These are phyloP conservation scores for Atrichornis clamosus DNA, from an alignment of 2,113 vertebrate species.

Conservation along the genomic window DNA sequence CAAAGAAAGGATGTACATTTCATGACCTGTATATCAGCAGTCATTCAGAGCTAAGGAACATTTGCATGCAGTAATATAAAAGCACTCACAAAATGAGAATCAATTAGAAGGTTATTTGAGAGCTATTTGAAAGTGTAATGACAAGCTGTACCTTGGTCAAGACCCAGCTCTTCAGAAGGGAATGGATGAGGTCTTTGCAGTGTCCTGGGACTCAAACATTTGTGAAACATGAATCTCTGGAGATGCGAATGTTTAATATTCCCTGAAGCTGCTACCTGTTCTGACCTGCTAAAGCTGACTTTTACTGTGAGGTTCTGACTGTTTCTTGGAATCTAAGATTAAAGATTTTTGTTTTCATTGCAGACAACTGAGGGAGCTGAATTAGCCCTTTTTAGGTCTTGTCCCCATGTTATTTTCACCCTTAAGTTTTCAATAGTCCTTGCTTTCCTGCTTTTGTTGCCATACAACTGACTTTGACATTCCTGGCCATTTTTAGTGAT, in stretches of 20 bases:
- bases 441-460: not conserved
- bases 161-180: not conserved
- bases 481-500: not conserved
- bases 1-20: not conserved
- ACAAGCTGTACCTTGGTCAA: not conserved
- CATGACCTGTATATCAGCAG: not conserved
- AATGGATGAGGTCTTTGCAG: not conserved
- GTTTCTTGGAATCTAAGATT: not conserved
- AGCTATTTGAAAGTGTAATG: not conserved
- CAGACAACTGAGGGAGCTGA: not conserved
- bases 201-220: not conserved
- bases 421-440: not conserved
- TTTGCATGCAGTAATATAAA: not conserved
- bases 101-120: not conserved
- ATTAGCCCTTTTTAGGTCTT: not conserved
- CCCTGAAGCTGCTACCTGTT: not conserved
- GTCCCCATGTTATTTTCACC: not conserved
- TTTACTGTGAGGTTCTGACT: not conserved
- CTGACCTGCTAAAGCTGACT: not conserved
- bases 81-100: not conserved
- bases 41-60: not conserved
- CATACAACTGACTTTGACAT: accelerated
- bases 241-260: not conserved
- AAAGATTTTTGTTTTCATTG: not conserved
- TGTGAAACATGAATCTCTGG: not conserved